Evolutionary conservation across 92 coral and sea anemone species (phyloP), one percentile per base, ranked within the genome.

Genomic region (Bergia puertoricense): DNA sequence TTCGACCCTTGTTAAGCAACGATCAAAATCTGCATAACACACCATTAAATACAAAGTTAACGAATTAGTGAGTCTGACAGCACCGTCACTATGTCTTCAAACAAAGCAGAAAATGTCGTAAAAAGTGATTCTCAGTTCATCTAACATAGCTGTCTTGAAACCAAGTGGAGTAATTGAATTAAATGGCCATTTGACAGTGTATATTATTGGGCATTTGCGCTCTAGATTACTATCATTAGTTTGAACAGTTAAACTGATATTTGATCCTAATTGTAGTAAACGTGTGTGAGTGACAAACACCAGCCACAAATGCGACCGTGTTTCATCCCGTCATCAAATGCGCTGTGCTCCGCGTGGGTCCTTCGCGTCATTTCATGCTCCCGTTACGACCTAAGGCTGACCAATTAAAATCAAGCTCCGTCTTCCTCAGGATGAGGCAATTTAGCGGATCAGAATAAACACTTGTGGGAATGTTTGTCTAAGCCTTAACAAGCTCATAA

Each of bases 181-280:
- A 84, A 69, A 84, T 30, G 14, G 22, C 79, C 87, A 84, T 84
- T 84, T 16, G 87, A 41, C 87, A 84, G 66, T 72, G 75, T 84
- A 68, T 84, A 57, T 13, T 62, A 62, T 10, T 62, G 69, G 7
- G 23, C 8, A 76, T 76, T 76, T 76, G 48, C 36, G 66, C 87
- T 50, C 79, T 72, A 51, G 87, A 84, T 79, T 44, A 57, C 86
- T 89, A 92, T 92, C 94, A 89, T 92, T 92, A 82, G 90, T 74
- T 74, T 42, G 86, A 83, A 92, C 91, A 90, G 94, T 90, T 92
- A 90, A 80, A 82, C 81, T 84, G 94, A 81, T 81, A 92, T 81
- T 73, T 88, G 93, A 92, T 82, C 86, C 88, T 92, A 92, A 92
- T 90, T 80, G 94, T 75, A 36, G 87, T 68, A 68, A 84, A 84